Conservation (phyloP, 2,113 vertebrate species). For the Saccopteryx leptura region DNA sequence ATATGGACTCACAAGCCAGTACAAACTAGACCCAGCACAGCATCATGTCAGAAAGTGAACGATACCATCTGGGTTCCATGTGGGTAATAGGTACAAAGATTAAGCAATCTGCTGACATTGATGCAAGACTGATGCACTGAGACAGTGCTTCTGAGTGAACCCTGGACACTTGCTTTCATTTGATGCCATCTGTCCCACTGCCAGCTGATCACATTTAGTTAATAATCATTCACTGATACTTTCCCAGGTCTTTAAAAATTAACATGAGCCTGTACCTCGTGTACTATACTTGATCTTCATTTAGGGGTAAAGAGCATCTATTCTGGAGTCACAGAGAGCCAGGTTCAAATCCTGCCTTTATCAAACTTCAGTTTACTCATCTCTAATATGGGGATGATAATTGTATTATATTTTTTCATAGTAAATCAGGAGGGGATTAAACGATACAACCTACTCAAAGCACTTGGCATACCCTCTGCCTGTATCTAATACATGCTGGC, state of each 20-base stretch:
- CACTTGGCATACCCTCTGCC: neutral
- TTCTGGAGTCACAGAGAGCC: neutral
- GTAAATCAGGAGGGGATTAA: slow-evolving; percentile 15
- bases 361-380: neutral
- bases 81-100: slow-evolving; percentile 49
- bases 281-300: neutral
- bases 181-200: neutral
- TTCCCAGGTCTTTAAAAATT: neutral
- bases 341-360: slow-evolving; percentile 17
- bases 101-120: slow-evolving; percentile 44
- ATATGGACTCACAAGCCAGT: neutral
- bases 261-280: neutral
- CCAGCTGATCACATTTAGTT: slow-evolving; percentile 38
- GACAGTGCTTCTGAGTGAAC: neutral
- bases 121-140: slow-evolving; percentile 12
- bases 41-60: neutral
- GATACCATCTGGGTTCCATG: neutral
- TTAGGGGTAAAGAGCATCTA: neutral
- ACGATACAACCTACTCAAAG: neutral
- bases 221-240: slow-evolving; percentile 24
- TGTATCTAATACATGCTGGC: neutral
- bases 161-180: slow-evolving; percentile 15
- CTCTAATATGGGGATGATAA: neutral
- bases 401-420: neutral
- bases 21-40: neutral